Evolutionary conservation across 2,797 vertebrate genomes (phyloP).

Genomic region (Peromyscus nudipes): DNA sequence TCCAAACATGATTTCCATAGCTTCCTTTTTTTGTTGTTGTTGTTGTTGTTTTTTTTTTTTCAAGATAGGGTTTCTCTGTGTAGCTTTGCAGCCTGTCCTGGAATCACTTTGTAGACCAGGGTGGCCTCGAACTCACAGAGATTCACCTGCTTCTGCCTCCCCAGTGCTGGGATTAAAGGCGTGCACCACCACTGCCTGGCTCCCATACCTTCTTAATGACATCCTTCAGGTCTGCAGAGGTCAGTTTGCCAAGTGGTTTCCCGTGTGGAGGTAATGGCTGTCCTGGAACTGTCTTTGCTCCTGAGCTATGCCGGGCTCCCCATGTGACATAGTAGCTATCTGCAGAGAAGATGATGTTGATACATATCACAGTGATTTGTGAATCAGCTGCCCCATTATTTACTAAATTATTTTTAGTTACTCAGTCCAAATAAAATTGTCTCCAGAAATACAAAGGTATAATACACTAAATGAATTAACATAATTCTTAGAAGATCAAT

Average conservation of each 20-base stretch:
- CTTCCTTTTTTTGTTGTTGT: no score
- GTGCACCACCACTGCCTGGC: no score
- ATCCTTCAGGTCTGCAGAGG: constrained; percentile 92
- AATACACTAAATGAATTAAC: background rate
- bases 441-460: background rate
- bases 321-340: constrained; percentile 96
- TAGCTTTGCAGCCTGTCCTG: no score
- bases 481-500: background rate
- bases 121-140: no score
- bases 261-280: constrained; percentile 95
- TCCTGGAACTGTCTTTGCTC: constrained; percentile 88
- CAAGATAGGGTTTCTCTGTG: no score
- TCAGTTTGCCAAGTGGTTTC: constrained; percentile 93
- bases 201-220: constrained; percentile 94
- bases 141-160: no score
- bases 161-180: no score
- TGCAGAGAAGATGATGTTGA: constrained; percentile 81
- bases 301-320: constrained; percentile 91
- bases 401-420: constrained; percentile 28
- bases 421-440: constrained; percentile 11
- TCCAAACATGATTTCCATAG: background rate
- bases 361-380: background rate
- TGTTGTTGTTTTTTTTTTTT: no score
- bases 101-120: no score
- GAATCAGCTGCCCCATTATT: background rate